Evolutionary conservation across 1,140 invertebrate species (phyloP), one percentile per base, ranked within the genome.

Genomic region (Hesperophylax magnus): DNA sequence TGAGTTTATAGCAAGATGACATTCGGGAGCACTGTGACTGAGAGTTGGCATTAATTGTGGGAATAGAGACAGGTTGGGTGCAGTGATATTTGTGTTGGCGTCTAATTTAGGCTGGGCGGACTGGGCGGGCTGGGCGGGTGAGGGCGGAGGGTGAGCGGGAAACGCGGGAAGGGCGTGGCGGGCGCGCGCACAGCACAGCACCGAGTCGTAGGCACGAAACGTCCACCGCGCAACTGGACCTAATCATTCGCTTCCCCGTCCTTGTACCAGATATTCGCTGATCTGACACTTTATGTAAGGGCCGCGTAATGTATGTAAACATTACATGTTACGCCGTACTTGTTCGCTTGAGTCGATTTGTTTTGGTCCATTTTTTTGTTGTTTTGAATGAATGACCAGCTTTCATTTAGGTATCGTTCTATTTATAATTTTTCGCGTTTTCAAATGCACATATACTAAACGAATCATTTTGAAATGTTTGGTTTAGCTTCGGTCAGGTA

Each of bases 151-250:
- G 53, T 3, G 54, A 24, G 72, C 24, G 27, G 56, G 22, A 17
- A 11, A 17, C 24, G 74, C 54, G 74, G 74, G 54, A 76, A 60
- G 72, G 72, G 72, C 53, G 53, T 60, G 72, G 72, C 27, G 72
- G 24, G 15, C 22, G 72, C 53, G 72, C 53, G 72, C 72, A 60
- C 15, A 56, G 53, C 15, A 6, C 72, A 22, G 34, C 34, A 6
- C 18, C 39, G 69, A 53, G 65, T 14, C 8, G 18, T 1, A 53
- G 24, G 22, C 27, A 31, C n/a, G 31, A 39, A n/a, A 18, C 39
- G 14, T 14, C 39, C 67, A 27, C 67, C 22, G 67, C n/a, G 39
- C 20, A 53, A 53, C 11, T n/a, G 47, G 67, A 53, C 9, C 31
- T 34, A 31, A n/a, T 34, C 20, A 5, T 5, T 67, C 14, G 39